Base-by-base conservation (phyloP, 2,888 invertebrate genomes). In the Thecophora atra region DNA sequence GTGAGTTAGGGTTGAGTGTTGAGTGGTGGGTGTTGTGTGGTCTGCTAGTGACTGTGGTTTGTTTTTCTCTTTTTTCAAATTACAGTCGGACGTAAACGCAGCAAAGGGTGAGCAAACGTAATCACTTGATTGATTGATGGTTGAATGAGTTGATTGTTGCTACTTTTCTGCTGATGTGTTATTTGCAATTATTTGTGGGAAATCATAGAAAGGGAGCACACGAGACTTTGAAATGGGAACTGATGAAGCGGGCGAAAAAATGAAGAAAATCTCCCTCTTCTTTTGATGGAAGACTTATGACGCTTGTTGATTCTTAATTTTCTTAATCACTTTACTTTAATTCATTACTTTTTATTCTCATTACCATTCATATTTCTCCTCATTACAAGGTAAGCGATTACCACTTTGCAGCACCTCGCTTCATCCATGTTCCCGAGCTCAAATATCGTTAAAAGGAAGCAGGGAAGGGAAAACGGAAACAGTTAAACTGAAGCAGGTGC, bases 401-500 rank as follows among this genome's bases (percentile, higher is more conserved):
- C 26, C 51, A 19, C 65, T 52, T 28, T 47, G 51, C 65, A 28
- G 65, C 30, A 28, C 28, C 24, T 15, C 68, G 5, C 24, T 15
- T 68, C 56, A 68, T 68, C 56, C 56, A 42, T n/a, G 24, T 8
- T 68, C 24, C 21, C 28, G n/a, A 54, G 28, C 19, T 2, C 21
- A 17, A 5, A 51, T n/a, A 24, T 47, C 15, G 66, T 19, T 13
- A 44, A 8, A 44, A 44, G 42, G 42, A 64, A 56, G 26, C 26
- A 19, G 3, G 47, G n/a, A 47, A 5, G 3, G n/a, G 47, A 4
- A 15, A 47, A 7, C 24, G 66, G 17, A 75, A 77, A n/a, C 47
- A n/a, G 15, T 47, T 47, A n/a, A n/a, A 15, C 15, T 1, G 47
- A 47, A 47, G 47, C 81, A 82, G 82, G 81, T 82, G 81, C 79